Evolutionary conservation across 2,113 vertebrate genomes (phyloP), one percentile per base, ranked within the genome.

Genomic region (Mandrillus leucophaeus): DNA sequence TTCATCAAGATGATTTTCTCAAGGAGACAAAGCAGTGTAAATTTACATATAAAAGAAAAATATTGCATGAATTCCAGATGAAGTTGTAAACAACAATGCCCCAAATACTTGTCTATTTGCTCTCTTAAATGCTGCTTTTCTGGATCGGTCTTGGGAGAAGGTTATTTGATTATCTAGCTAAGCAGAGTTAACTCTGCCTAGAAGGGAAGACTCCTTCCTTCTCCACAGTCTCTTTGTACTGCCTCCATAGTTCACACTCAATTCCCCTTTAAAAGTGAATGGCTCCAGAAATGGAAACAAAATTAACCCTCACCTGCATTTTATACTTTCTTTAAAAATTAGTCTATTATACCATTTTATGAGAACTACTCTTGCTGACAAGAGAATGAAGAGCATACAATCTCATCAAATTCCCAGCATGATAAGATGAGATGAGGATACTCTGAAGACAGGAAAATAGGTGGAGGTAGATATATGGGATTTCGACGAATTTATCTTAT

Each of bases 1-100:
- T 82, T 79, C 72, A 92, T 82, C 64, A 94, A 85, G 68, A 40
- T 75, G 23, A 91, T 93, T 84, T 86, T 90, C 43, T 95, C 38
- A 95, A 93, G 57, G 6, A 83, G 40, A 90, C 40, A 38, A 23
- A 90, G 70, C 22, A 88, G 5, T 57, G 38, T 73, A 27, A 95
- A 88, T 88, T 68, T 94, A 79, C 16, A 87, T 61, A 55, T 25
- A 83, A 87, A 87, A 61, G 13, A 76, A 45, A 93, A 88, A 88
- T 82, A 78, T 0, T 20, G 27, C 89, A 43, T 38, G 23, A 57
- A 92, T 87, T 79, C 61, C 6, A 50, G 30, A 96, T 50, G 40
- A 84, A 86, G 48, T 32, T 81, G 66, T 55, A 94, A n/a, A 20
- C 27, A 95, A 57, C 14, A 82, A 59, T 79, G 57, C 5, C 45